phyloP scores from a whole-genome alignment of 2,888 invertebrate genomes.

The Podabrus alpinus region DNA sequence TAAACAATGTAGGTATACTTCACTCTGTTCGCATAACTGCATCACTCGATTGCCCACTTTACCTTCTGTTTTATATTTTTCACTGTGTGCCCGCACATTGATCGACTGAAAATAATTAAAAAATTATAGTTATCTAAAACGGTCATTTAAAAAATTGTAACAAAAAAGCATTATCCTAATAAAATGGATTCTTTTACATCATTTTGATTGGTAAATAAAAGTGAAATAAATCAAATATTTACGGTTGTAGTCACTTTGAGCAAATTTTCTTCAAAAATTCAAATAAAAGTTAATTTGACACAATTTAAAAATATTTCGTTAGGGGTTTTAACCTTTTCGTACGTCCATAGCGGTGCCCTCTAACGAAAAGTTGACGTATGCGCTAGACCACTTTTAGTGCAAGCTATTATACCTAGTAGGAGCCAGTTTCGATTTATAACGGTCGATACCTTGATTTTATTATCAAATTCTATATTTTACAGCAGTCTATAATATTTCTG shows the following conservation, averaged over 20 bases:
- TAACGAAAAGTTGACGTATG: not conserved
- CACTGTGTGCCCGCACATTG: not conserved
- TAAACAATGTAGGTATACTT: conserved; percentile 41
- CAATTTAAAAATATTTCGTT: not conserved
- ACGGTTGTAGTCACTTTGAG: too few relatives aligned
- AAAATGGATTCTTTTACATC: not conserved
- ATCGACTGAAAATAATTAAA: not conserved
- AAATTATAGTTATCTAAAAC: not conserved
- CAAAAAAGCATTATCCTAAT: not conserved
- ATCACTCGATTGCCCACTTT: not conserved
- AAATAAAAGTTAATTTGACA: not conserved
- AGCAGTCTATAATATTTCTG: not conserved
- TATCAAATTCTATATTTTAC: not conserved
- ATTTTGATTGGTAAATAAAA: too few relatives aligned
- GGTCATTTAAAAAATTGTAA: not conserved
- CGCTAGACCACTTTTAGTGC: not conserved
- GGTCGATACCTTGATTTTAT: not conserved
- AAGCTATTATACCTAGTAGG: not conserved
- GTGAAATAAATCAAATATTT: too few relatives aligned
- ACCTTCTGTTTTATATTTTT: not conserved
- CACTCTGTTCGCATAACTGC: conserved; percentile 30
- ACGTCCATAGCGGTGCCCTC: not conserved
- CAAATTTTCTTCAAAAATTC: not conserved
- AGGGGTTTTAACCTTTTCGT: not conserved
- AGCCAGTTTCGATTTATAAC: not conserved